Evolutionary conservation across 64 coral and sea anemone species (phyloP).

Genomic region (Catalaphyllia jardinei): DNA sequence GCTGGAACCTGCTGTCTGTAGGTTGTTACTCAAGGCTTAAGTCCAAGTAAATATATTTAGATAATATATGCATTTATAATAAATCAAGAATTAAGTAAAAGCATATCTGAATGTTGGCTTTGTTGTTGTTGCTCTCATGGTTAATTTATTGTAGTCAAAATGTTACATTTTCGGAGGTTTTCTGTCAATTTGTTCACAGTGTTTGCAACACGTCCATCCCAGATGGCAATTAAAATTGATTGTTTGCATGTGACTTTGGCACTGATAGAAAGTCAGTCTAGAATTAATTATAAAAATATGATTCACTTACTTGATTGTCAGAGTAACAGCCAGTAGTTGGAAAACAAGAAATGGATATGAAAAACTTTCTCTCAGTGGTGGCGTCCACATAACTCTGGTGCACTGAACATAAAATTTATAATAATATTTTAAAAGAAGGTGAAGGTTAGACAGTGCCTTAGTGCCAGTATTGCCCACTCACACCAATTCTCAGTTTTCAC

Average conservation of each 20-base stretch:
- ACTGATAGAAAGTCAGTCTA: neutral
- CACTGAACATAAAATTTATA: conserved; percentile 36
- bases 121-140: too few relatives aligned
- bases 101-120: too few relatives aligned
- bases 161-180: too few relatives aligned
- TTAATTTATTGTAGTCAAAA: too few relatives aligned
- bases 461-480: neutral
- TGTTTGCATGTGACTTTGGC: neutral
- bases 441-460: neutral
- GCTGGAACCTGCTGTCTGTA: too few relatives aligned
- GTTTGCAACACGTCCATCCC: neutral
- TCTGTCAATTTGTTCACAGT: neutral
- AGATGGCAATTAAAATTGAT: neutral
- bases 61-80: too few relatives aligned
- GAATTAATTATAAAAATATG: neutral
- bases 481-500: too few relatives aligned
- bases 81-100: too few relatives aligned
- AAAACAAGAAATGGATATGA: conserved; percentile 93
- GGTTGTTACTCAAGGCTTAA: too few relatives aligned
- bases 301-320: conserved; percentile 85
- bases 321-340: conserved; percentile 87
- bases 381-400: conserved; percentile 99
- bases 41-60: too few relatives aligned
- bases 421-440: too few relatives aligned
- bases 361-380: conserved; percentile 96